A percentile compares a stretch with the other conserved stretches of the same genome.
These are phyloP conservation scores for Amphiprion ocellaris DNA, from an alignment of 2,113 vertebrate genomes.

Conservation along the genomic window DNA sequence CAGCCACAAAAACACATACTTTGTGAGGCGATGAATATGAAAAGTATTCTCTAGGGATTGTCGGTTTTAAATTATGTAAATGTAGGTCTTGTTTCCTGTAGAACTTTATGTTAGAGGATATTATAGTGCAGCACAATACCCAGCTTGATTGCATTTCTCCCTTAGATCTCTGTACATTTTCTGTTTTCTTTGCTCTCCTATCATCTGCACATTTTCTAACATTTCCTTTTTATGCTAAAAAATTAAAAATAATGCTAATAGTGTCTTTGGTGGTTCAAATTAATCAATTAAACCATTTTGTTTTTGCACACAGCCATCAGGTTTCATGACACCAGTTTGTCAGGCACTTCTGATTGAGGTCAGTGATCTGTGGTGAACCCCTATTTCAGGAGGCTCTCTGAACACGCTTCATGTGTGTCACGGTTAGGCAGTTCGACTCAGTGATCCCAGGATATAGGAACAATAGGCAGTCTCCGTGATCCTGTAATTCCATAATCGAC, in stretches of 20 bases:
- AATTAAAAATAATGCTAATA: too few species aligned
- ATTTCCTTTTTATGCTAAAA: too few species aligned
- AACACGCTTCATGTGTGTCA: conserved; percentile 3
- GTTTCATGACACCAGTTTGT: too few species aligned
- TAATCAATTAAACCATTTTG: too few species aligned
- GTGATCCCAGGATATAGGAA: conserved; percentile 47
- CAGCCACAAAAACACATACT: not conserved
- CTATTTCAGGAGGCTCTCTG: conserved; percentile 12
- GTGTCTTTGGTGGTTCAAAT: too few species aligned
- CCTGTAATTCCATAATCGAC: conserved; percentile 54
- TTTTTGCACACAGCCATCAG: too few species aligned
- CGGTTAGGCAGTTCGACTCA: not conserved
- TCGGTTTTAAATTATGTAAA: conserved; percentile 1
- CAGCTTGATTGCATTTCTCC: not conserved
- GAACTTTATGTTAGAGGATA: conserved; percentile 10
- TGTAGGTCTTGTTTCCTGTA: not conserved
- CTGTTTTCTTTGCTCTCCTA: not conserved
- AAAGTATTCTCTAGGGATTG: conserved; percentile 3
- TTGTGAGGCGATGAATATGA: not conserved
- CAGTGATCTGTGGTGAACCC: not conserved
- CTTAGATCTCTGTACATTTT: not conserved
- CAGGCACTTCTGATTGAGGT: not conserved
- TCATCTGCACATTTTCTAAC: not conserved
- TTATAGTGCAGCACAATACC: not conserved
- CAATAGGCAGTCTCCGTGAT: conserved; percentile 32